phyloP scores from a whole-genome alignment of 2,888 invertebrate species.

The Phlogophora meticulosa region DNA sequence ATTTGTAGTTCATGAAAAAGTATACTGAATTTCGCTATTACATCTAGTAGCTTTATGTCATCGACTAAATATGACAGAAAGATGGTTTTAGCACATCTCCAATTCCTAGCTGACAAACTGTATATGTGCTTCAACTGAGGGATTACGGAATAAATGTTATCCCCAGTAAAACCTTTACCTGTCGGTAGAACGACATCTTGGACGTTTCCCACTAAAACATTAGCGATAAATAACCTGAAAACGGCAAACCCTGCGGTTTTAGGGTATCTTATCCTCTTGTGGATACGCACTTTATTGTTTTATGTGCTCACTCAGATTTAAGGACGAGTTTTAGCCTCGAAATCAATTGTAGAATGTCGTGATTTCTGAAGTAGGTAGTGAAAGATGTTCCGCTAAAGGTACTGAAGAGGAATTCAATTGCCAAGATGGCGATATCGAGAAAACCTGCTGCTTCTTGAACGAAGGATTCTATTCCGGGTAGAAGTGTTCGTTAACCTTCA shows the following conservation, averaged over 20 bases:
- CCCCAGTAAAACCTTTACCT: slow-evolving; percentile 54
- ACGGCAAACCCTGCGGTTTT: slow-evolving; percentile 62
- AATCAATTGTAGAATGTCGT: slow-evolving; percentile 42
- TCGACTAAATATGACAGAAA: slow-evolving; percentile 50
- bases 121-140: slow-evolving; percentile 34
- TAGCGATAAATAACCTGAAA: slow-evolving; percentile 70
- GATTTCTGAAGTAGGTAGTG: slow-evolving; percentile 33
- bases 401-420: slow-evolving; percentile 12
- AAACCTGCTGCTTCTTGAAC: background rate
- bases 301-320: slow-evolving; percentile 66
- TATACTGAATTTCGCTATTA: slow-evolving; percentile 3
- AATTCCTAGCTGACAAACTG: slow-evolving; percentile 37
- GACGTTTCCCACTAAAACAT: slow-evolving; percentile 61
- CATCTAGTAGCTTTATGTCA: background rate
- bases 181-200: slow-evolving; percentile 50
- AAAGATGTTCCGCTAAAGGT: slow-evolving; percentile 18
- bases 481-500: background rate
- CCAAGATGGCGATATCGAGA: slow-evolving; percentile 24
- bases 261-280: slow-evolving; percentile 63
- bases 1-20: background rate
- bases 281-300: slow-evolving; percentile 66
- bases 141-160: slow-evolving; percentile 52
- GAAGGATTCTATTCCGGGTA: slow-evolving; percentile 3
- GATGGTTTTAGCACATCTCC: slow-evolving; percentile 23
- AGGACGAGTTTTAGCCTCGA: slow-evolving; percentile 44